These are phyloP conservation scores for Lates japonicus DNA, from an alignment of 2,797 vertebrate genomes.

Conservation along the genomic window DNA sequence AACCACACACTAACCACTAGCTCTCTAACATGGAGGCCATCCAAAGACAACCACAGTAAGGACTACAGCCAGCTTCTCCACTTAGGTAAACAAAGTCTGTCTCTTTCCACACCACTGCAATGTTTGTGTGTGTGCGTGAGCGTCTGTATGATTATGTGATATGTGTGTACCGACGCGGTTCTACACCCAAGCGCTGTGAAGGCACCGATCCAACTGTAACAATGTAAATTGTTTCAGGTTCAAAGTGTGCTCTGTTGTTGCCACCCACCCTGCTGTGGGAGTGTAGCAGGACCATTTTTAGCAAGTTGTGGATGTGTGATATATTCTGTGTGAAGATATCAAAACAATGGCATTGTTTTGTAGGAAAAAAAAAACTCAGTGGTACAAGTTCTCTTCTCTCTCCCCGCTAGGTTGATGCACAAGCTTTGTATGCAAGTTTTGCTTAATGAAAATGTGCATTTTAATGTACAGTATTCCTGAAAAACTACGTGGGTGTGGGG, in stretches of 20 bases:
- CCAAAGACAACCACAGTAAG: constrained; percentile 73
- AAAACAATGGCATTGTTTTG: constrained; percentile 66
- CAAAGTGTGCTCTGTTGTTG: constrained; percentile 70
- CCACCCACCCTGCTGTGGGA: constrained; percentile 69
- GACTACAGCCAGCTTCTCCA: constrained; percentile 65
- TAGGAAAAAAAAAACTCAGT: constrained; percentile 38
- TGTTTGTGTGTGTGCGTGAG: constrained; percentile 26
- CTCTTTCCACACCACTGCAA: constrained; percentile 58
- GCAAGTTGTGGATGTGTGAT: constrained; percentile 46
- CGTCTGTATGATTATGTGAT: constrained; percentile 22
- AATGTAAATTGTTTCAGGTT: constrained; percentile 81
- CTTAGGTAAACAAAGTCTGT: constrained; percentile 72
- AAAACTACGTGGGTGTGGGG: constrained; percentile 36
- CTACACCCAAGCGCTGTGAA: constrained; percentile 53
- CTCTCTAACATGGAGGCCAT: constrained; percentile 71
- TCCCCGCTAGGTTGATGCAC: background rate
- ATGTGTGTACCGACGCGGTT: constrained; percentile 42
- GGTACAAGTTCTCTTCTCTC: constrained; percentile 30
- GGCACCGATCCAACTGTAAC: constrained; percentile 77
- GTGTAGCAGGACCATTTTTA: constrained; percentile 69
- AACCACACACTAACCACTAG: constrained; percentile 68
- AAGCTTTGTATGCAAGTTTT: constrained; percentile 24
- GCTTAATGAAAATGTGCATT: constrained; percentile 25
- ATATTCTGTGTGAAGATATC: constrained; percentile 60
- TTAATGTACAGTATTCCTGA: constrained; percentile 35